These are phyloP conservation scores for Pegoplata infirma DNA, from an alignment of 2,888 invertebrate genomes.

Conservation along the genomic window DNA sequence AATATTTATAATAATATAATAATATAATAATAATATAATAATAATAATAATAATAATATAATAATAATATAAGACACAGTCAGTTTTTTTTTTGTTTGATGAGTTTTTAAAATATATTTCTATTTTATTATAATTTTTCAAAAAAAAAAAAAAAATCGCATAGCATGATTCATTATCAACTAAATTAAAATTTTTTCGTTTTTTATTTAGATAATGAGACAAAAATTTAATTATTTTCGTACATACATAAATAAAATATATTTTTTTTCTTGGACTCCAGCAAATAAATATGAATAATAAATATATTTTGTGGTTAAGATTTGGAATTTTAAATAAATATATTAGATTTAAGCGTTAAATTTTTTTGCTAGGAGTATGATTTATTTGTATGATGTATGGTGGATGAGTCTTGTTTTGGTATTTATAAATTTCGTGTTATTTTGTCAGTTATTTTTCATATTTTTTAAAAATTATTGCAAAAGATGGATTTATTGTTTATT, in stretches of 20 bases:
- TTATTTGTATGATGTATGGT: not conserved
- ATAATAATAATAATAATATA: no score
- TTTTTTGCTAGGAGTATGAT: not conserved
- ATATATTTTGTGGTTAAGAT: not conserved
- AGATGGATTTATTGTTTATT: conserved; percentile 42
- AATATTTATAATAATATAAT: no score
- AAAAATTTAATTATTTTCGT: not conserved
- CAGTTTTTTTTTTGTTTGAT: not conserved
- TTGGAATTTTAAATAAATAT: not conserved
- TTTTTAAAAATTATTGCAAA: conserved; percentile 3
- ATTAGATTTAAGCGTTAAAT: not conserved
- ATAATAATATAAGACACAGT: not conserved
- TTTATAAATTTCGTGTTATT: not conserved
- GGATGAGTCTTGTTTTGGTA: not conserved
- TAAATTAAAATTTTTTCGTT: not conserved
- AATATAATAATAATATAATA: no score
- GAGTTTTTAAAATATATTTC: not conserved
- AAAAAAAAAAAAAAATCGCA: no score
- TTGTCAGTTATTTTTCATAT: not conserved
- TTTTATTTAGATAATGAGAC: not conserved
- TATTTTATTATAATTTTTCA: not conserved
- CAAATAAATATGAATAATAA: not conserved
- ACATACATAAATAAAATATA: not conserved
- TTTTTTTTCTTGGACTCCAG: not conserved
- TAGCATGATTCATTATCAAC: not conserved